phyloP scores from a whole-genome alignment of 1,140 invertebrate species.

The Alviniconcha marisindica region DNA sequence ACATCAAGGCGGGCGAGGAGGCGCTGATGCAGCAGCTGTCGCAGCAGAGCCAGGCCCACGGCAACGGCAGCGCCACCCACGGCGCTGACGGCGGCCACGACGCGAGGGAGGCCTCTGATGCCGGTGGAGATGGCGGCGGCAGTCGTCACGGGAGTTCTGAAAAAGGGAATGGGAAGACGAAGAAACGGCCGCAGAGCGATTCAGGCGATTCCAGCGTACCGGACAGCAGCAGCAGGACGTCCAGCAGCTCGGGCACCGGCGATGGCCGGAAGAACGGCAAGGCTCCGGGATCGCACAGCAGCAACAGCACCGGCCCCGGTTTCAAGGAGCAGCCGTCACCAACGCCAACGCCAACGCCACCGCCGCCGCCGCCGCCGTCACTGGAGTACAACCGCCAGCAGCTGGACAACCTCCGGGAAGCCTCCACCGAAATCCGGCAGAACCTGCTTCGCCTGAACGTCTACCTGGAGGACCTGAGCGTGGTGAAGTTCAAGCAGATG shows the following conservation, averaged over 20 bases:
- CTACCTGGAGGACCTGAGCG: conserved; percentile 69
- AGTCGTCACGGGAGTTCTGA: background rate
- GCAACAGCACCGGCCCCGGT: background rate
- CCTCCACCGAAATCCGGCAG: conserved; percentile 67
- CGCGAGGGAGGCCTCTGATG: background rate
- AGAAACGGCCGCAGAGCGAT: too few relatives aligned
- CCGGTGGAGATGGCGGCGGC: background rate
- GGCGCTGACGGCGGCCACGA: background rate
- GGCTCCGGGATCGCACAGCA: too few relatives aligned
- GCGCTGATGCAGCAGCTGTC: background rate
- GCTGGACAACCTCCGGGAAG: conserved; percentile 47
- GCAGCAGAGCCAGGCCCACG: background rate
- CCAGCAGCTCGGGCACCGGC: background rate
- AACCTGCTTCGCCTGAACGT: conserved; percentile 71
- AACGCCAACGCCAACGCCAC: conserved; percentile 7
- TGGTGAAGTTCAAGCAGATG: conserved; percentile 69
- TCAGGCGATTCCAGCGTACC: too few relatives aligned
- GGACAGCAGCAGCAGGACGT: background rate
- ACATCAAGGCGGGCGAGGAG: conserved; percentile 28
- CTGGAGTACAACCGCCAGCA: conserved; percentile 44
- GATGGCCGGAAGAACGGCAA: too few relatives aligned
- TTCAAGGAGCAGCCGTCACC: background rate
- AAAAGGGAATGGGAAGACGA: background rate
- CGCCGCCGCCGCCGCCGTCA: conserved; percentile 33
- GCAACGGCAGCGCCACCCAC: background rate